Evolutionary conservation across 2,113 vertebrate genomes (phyloP), one percentile per base, ranked within the genome.

Genomic region (Bufo bufo): DNA sequence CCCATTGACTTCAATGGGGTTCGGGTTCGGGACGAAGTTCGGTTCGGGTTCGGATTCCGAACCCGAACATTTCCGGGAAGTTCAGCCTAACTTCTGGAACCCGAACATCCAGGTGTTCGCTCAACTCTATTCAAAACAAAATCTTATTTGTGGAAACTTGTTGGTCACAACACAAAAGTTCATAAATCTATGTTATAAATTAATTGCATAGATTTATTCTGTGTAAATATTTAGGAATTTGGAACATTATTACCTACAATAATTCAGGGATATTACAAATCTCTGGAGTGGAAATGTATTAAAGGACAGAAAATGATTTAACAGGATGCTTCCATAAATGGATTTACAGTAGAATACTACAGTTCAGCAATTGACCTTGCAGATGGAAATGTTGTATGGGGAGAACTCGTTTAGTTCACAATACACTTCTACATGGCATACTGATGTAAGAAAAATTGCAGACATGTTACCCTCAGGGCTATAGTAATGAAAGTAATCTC

Each of bases 381-480:
- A 69, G 47, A 50, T 69, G 47, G 19, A 83, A 69, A 83, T 49
- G 63, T 23, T 83, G 47, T n/a, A 33, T 69, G n/a, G 54, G 4
- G 63, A 14, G 0, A 23, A 14, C 61, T 83, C 20, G 4, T 4
- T 19, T 84, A 54, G 50, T 23, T 16, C 58, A 47, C 65, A 69
- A 9, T 52, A n/a, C n/a, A 69, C 63, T 20, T 54, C 52, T 63
- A 84, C 63, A 71, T 33, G 6, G 63, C 66, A 69, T 45, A 19
- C 20, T 54, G 79, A 58, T 89, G 89, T 45, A 74, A 77, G 50
- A 10, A 50, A 78, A 87, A 87, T 80, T 87, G 74, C 58, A 45
- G 63, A 19, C 63, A 58, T 87, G 85, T 87, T 85, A 59, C 77
- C 89, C 84, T 85, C 83, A 54, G 52, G 85, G 77, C 47, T 54